Evolutionary conservation across 2,797 vertebrate species (phyloP).

Genomic region (Glossophaga mutica): DNA sequence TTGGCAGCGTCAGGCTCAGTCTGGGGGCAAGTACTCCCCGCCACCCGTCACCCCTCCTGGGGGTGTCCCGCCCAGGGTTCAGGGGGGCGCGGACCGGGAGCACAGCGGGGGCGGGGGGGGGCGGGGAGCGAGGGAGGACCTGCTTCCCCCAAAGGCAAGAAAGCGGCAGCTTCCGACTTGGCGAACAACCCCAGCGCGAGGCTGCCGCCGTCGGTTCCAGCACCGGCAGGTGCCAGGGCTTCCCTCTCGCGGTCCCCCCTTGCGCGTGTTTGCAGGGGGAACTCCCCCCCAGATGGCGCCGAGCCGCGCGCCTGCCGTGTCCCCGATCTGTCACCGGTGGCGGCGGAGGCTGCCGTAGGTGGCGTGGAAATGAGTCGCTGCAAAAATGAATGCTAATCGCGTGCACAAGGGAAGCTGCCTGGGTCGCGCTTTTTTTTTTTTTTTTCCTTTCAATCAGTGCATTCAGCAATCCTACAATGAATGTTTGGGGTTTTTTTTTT

Average conservation of each 20-base stretch:
- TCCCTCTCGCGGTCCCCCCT: background rate
- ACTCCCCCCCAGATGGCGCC: background rate
- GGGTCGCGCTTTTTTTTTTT: background rate
- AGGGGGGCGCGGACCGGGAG: too few species aligned
- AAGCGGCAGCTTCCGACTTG: accelerated
- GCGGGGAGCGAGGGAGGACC: too few species aligned
- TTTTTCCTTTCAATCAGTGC: background rate
- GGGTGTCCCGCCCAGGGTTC: too few species aligned
- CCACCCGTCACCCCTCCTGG: too few species aligned
- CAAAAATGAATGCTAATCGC: background rate
- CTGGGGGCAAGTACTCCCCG: accelerated
- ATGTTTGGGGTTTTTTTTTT: background rate
- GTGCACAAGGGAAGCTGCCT: too few species aligned
- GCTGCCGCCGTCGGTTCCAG: accelerated
- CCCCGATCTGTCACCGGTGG: background rate
- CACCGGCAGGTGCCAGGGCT: accelerated
- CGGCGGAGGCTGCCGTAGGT: accelerated
- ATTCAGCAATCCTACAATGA: background rate
- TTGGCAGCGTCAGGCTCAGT: background rate
- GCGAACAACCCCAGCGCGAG: accelerated
- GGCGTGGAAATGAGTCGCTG: accelerated
- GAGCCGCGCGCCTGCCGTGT: too few species aligned
- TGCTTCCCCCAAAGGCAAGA: too few species aligned
- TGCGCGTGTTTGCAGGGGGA: background rate
- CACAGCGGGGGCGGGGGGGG: too few species aligned